Evolutionary conservation across 2,888 invertebrate genomes (phyloP), one percentile per base, ranked within the genome.

Genomic region (Caenorhabditis virilis): DNA sequence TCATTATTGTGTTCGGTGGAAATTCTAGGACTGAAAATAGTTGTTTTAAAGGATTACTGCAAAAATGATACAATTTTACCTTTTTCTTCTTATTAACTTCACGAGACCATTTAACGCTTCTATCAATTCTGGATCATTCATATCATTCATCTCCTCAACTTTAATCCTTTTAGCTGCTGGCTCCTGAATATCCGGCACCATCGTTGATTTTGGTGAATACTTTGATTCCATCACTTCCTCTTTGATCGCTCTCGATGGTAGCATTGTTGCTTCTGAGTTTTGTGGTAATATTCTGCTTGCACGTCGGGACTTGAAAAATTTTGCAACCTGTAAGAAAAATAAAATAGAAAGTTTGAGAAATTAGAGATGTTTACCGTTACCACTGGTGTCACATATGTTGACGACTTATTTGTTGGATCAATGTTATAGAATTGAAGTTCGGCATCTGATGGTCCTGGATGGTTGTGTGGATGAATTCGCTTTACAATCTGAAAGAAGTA

Each of bases 401-500:
- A 22, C 3, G n/a, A 15, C 6, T 33, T 22, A 2, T 35, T 5
- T 1, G 11, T 22, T 15, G 20, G 4, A n/a, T 9, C 27, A 16
- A 47, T n/a, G 11, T 35, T 35, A 36, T 64, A 64, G 13, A 64
- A 58, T 23, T 54, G 45, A 27, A 64, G 22, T 48, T 64, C 64
- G 18, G 49, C 54, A 1, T 43, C 46, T 16, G 47, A n/a, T n/a
- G 64, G 58, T 20, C 26, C 45, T 0, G 20, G 30, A 50, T 64
- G 64, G 26, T 58, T 64, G 23, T 64, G 64, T 16, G 53, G 54
- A 47, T 64, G 58, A 20, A 64, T 26, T 22, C 47, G 52, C 25
- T 51, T 45, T 1, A 58, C 33, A 42, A 64, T 58, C 39, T 52
- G 39, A 18, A 36, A 36, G 4, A 9, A 36, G 13, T n/a, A 5